A percentile compares a stretch with the other conserved stretches of the same genome.
These are phyloP conservation scores for Zygaena filipendulae DNA, from an alignment of 2,888 invertebrate genomes.

Conservation along the genomic window DNA sequence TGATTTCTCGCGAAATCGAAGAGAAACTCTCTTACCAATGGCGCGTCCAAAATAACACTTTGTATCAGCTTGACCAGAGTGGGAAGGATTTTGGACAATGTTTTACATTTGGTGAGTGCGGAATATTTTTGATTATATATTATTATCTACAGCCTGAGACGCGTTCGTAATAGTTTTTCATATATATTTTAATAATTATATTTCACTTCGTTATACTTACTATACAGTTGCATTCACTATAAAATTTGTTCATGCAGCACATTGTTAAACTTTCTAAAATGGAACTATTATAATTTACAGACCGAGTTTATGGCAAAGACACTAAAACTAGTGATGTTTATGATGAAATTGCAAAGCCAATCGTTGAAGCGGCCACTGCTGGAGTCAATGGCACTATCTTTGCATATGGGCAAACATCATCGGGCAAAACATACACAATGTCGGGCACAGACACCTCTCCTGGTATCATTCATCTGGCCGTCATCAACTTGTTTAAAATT, in stretches of 20 bases:
- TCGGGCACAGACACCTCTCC: constrained; percentile 74
- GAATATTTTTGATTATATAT: too few species aligned
- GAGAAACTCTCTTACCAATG: constrained; percentile 68
- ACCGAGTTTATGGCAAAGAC: constrained; percentile 75
- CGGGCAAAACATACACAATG: constrained; percentile 90
- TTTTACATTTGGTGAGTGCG: constrained; percentile 49
- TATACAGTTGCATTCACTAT: too few species aligned
- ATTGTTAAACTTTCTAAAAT: too few species aligned
- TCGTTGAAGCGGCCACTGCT: constrained; percentile 75
- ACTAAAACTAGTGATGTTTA: constrained; percentile 73
- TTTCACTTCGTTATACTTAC: too few species aligned
- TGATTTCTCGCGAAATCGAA: constrained; percentile 72
- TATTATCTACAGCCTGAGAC: too few species aligned
- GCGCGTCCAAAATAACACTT: constrained; percentile 69
- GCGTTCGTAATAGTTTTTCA: too few species aligned
- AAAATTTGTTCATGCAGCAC: too few species aligned
- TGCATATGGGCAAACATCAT: constrained; percentile 92
- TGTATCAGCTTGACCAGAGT: constrained; percentile 68
- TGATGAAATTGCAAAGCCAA: constrained; percentile 74
- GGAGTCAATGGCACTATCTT: constrained; percentile 91
- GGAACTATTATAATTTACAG: too few species aligned
- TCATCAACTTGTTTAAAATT: constrained; percentile 75
- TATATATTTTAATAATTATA: too few species aligned
- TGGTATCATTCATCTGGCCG: constrained; percentile 80
- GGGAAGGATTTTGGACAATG: constrained; percentile 35